Conservation (phyloP, 2,113 vertebrate genomes). For the Neogale vison region DNA sequence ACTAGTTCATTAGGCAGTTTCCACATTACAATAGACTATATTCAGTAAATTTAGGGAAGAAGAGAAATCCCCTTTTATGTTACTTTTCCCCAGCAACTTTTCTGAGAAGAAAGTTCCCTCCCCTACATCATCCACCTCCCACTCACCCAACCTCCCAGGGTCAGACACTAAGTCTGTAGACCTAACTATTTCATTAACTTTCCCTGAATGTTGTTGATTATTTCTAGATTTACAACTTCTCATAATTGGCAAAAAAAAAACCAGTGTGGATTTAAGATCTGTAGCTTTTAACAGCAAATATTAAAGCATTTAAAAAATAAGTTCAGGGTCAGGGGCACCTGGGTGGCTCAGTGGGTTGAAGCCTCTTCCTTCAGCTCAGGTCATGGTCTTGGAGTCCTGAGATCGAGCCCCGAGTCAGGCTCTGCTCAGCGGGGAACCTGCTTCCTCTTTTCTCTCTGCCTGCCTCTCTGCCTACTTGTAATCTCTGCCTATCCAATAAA, state of each 20-base stretch:
- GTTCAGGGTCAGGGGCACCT: background rate
- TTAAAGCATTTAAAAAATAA: background rate
- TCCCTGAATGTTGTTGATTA: background rate
- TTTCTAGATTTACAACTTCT: constrained; percentile 21
- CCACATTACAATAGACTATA: background rate
- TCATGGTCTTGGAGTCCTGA: too few relatives aligned
- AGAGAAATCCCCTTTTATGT: background rate
- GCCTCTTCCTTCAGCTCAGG: too few relatives aligned
- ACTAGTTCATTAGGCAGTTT: background rate
- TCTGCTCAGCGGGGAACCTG: too few relatives aligned
- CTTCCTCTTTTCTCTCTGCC: too few relatives aligned
- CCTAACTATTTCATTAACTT: background rate
- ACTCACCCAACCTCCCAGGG: background rate
- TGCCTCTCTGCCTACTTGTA: too few relatives aligned
- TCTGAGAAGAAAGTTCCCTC: constrained; percentile 1
- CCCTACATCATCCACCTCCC: background rate
- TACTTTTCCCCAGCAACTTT: background rate
- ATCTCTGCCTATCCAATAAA: too few relatives aligned
- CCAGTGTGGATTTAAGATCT: background rate
- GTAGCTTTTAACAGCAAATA: background rate
- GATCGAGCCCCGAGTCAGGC: too few relatives aligned
- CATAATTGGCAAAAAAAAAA: background rate
- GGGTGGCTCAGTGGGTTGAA: too few relatives aligned
- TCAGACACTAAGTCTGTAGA: background rate
- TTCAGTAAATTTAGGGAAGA: background rate